Evolutionary conservation across 2,797 vertebrate genomes (phyloP).

Genomic region (Mormyrops boulengeri): DNA sequence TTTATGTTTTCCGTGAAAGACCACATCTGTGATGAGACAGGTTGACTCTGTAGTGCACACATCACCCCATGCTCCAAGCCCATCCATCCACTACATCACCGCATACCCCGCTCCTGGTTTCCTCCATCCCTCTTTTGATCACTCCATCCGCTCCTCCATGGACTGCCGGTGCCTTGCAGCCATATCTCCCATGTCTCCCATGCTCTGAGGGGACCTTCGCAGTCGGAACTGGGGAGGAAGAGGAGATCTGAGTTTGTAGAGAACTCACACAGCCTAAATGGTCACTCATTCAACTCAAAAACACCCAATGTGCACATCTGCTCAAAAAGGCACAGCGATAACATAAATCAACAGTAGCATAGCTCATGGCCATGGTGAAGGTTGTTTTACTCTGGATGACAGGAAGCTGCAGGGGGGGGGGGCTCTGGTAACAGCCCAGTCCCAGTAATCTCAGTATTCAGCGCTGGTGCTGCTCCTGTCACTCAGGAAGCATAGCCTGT

Average conservation of each 20-base stretch:
- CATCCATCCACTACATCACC: conserved; percentile 34
- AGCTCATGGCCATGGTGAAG: background rate
- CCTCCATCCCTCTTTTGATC: conserved; percentile 34
- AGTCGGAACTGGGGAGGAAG: background rate
- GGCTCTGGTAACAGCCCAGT: background rate
- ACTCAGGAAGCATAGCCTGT: background rate
- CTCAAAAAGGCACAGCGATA: background rate
- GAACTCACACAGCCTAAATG: background rate
- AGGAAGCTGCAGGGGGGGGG: background rate
- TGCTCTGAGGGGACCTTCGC: background rate
- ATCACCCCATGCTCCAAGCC: conserved; percentile 42
- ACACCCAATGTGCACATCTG: background rate
- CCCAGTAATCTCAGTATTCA: background rate
- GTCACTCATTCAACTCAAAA: background rate
- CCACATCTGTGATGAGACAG: conserved; percentile 81
- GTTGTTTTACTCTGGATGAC: background rate
- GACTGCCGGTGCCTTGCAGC: conserved; percentile 39
- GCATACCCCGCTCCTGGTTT: background rate
- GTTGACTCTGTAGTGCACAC: conserved; percentile 33
- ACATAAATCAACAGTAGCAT: background rate
- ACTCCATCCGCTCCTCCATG: background rate
- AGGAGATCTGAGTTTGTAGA: background rate
- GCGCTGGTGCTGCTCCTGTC: background rate
- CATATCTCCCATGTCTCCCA: conserved; percentile 25
- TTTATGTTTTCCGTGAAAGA: conserved; percentile 23